Conservation (phyloP, 2,797 vertebrate species). For the Buphagus erythrorhynchus region DNA sequence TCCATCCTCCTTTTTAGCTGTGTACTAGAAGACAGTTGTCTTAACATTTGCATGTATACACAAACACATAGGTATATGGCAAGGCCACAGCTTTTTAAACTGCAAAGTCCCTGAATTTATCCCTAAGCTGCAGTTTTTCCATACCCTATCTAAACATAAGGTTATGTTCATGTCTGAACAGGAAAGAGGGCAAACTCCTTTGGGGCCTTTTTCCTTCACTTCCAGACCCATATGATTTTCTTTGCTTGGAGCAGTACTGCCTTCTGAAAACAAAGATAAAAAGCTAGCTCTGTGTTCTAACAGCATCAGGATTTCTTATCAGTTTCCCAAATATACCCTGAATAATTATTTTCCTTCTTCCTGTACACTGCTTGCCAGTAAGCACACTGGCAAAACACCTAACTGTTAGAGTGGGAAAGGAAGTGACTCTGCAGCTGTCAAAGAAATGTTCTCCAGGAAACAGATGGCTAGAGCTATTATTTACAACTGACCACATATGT, state of each 20-base stretch:
- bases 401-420: constrained; percentile 29
- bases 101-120: background rate
- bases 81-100: background rate
- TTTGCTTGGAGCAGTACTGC: background rate
- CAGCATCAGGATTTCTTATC: background rate
- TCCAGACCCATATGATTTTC: background rate
- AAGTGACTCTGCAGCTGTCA: background rate
- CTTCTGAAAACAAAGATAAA: background rate
- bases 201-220: background rate
- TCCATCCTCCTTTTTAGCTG: background rate
- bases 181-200: background rate
- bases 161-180: background rate
- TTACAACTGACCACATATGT: background rate
- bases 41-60: background rate
- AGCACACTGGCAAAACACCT: background rate
- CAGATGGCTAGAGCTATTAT: constrained; percentile 20
- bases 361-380: background rate
- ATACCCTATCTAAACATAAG: background rate
- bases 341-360: constrained; percentile 24
- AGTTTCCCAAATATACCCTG: constrained; percentile 9
- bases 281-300: background rate
- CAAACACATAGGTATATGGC: background rate
- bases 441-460: constrained; percentile 18
- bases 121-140: background rate
- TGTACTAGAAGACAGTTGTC: background rate